Evolutionary conservation across 2,888 invertebrate species (phyloP).

Genomic region (Eueremaeus valkanovi): DNA sequence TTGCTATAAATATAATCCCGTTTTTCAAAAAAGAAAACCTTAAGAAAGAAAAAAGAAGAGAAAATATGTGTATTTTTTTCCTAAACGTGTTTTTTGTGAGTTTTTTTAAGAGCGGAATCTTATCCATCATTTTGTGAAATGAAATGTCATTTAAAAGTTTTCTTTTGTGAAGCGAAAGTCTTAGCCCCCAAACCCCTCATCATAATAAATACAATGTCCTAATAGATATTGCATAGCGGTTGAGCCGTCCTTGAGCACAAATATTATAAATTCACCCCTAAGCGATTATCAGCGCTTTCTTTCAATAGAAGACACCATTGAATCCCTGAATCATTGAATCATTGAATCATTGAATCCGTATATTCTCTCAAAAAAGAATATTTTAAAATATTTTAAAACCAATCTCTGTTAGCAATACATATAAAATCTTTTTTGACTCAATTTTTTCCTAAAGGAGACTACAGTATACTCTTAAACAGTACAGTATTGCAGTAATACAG

Average conservation of each 20-base stretch:
- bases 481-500: too few species aligned
- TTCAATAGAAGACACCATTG: constrained; percentile 25
- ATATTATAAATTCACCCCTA: constrained; percentile 39
- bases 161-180: constrained; percentile 22
- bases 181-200: constrained; percentile 20
- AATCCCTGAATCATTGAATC: constrained; percentile 10
- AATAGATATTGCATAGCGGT: constrained; percentile 20
- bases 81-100: constrained; percentile 28
- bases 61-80: background rate
- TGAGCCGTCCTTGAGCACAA: constrained; percentile 27
- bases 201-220: constrained; percentile 27
- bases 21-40: constrained; percentile 12
- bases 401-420: too few species aligned
- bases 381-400: too few species aligned
- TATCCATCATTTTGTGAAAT: constrained; percentile 40
- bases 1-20: constrained; percentile 28
- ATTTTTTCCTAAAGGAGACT: too few species aligned
- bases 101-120: constrained; percentile 37
- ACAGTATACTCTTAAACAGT: too few species aligned
- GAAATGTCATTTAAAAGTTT: constrained; percentile 40
- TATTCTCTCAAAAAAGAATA: too few species aligned
- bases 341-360: constrained; percentile 7
- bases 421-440: too few species aligned
- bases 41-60: background rate
- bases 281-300: constrained; percentile 37